Evolutionary conservation across 2,888 invertebrate genomes (phyloP), one percentile per base, ranked within the genome.

Genomic region (Oscheius sp.): DNA sequence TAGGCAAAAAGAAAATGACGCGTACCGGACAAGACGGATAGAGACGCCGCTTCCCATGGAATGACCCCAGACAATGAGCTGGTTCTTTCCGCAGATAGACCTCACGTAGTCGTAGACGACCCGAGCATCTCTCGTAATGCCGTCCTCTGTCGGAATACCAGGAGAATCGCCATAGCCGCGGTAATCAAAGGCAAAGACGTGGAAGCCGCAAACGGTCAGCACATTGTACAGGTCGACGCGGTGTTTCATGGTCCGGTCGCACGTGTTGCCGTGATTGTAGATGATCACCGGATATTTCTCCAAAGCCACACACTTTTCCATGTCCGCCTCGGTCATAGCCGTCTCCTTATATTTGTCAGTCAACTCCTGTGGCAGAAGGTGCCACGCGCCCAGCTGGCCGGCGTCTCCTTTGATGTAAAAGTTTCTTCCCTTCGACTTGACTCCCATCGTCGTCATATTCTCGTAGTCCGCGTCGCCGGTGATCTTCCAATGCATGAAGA

Each of bases 51-150:
- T 92, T 74, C 94, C 95, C 80, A 98, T 90, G 0, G 96, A 96
- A 89, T 98, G 97, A 3, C 96, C 97, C 96, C 96, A 98, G 0
- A 97, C 92, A 85, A 93, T 94, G 16, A 98, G 89, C 0, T 93
- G 92, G 21, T 77, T 82, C 16, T 73, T 70, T 1, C 92, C 91
- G 3, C 91, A 89, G 58, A 90, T 90, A 58, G 91, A 90, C 29
- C 56, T 61, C 27, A 80, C 58, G 29, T 91, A 88, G 0, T 95
- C 90, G 69, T 84, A 85, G 0, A 82, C 79, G 7, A 59, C 58
- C 75, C 93, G 90, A 0, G 94, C 92, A 88, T 98, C 97, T 29
- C 92, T 92, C 1, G 96, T 94, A 0, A 96, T 92, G 0, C 94
- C 95, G 0, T 91, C 91, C 89, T 96, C 96, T 0, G 93, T 88